Base-by-base conservation (phyloP, 2,797 vertebrate species). In the Hemitrygon akajei region DNA sequence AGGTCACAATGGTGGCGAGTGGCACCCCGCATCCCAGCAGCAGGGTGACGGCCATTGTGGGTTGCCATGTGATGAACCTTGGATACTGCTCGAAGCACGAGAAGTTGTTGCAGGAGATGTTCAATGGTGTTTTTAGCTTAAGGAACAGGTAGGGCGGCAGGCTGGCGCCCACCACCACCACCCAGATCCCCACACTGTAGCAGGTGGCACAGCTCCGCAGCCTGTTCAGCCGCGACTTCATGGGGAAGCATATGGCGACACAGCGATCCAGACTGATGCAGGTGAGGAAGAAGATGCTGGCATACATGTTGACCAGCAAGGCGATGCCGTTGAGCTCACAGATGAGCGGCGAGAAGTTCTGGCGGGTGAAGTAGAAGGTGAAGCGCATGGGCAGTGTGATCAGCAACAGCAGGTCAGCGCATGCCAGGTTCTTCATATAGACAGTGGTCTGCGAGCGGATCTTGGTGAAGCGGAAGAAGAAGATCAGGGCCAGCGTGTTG, bases 301-400 rank as follows among this genome's bases (percentile, higher is more conserved):
- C 95, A 0, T 97, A 97, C 96, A 97, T 97, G 95, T 97, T 97
- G 91, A 95, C 95, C 81, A 97, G 95, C 84, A 97, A 94, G 56
- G 96, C 30, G 79, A 96, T 89, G 20, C 96, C 96, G 0, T 94
- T 63, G 0, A 63, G 3, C 0, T 96, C 95, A 5, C 97, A 97
- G 20, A 95, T 16, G 12, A 0, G 1, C 60, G 30, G 91, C 0
- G 30, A 0, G 0, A 94, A 40, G 0, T 0, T 0, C 0, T 0
- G 0, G 1, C 87, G 77, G 9, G 94, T 94, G 6, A 94, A 73
- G 34, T 97, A 95, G 93, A 96, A 93, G 91, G 94, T 96, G 94
- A 97, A 96, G 93, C 96, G 95, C 60, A 97, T 4, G 0, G 97
- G 97, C 92, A 97, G 94, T 0, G 96, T 96, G 71, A 95, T 95